phyloP scores from a whole-genome alignment of 2,113 vertebrate genomes.

The Heptranchias perlo region DNA sequence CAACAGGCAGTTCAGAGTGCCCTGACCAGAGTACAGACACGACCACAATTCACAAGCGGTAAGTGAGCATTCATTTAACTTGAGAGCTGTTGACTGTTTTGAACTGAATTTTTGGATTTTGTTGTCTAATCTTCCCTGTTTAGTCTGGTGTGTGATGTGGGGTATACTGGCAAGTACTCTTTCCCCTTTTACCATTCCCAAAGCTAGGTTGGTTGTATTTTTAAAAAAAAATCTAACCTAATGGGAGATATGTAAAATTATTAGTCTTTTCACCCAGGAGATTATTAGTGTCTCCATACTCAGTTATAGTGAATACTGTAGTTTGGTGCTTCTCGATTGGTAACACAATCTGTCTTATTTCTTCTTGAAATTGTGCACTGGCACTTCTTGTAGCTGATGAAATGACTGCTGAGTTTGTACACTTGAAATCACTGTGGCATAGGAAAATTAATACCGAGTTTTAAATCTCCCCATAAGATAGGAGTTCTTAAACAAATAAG shows the following conservation, averaged over 20 bases:
- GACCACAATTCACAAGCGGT: conserved; percentile 79
- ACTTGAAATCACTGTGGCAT: not conserved
- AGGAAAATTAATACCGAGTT: not conserved
- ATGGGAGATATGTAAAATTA: not conserved
- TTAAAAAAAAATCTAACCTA: not conserved
- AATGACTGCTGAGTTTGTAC: not conserved
- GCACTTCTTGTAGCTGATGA: not conserved
- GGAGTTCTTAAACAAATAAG: not conserved
- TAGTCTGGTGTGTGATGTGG: not conserved
- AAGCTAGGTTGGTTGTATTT: not conserved
- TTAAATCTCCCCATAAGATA: not conserved
- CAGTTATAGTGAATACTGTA: not conserved
- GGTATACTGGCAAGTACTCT: not conserved
- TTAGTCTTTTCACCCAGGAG: not conserved
- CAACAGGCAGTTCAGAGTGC: conserved; percentile 67
- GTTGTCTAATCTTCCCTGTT: not conserved
- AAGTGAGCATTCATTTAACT: conserved; percentile 41
- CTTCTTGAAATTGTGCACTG: not conserved
- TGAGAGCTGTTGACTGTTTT: not conserved
- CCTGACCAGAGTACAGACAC: conserved; percentile 62
- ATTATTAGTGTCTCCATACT: not conserved
- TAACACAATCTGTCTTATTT: not conserved
- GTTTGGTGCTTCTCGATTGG: not conserved
- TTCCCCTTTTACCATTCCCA: not conserved
- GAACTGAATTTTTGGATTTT: not conserved